Conservation (phyloP, 2,113 vertebrate genomes). For the Triplophysa dalaica region DNA sequence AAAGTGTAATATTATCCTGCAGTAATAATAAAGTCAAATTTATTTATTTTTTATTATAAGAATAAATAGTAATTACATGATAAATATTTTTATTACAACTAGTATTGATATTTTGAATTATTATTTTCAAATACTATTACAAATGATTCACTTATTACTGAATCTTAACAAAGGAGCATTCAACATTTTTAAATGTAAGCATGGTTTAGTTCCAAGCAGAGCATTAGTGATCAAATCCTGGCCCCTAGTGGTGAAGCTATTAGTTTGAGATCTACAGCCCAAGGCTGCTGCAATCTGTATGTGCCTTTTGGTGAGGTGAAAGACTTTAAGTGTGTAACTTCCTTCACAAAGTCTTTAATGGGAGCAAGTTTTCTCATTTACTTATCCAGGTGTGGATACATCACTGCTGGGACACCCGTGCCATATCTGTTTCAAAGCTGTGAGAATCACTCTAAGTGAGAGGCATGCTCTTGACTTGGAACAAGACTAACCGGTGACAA, state of each 20-base stretch:
- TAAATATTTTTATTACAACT: background rate
- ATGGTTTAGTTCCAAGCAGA: conserved; percentile 29
- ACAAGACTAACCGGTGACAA: conserved; percentile 21
- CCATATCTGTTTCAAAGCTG: conserved; percentile 28
- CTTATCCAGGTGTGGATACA: conserved; percentile 47
- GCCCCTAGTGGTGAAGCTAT: conserved; percentile 74
- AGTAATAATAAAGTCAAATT: background rate
- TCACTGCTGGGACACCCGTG: conserved; percentile 39
- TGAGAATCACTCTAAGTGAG: conserved; percentile 12
- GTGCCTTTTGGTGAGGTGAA: conserved; percentile 43
- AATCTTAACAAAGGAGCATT: conserved; percentile 5
- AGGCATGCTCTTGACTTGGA: conserved; percentile 25
- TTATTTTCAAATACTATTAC: conserved; percentile 7
- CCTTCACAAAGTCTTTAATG: conserved; percentile 50
- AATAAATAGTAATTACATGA: background rate
- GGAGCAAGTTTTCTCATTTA: conserved; percentile 43
- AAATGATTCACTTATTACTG: background rate
- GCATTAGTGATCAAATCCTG: conserved; percentile 74
- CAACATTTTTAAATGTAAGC: conserved; percentile 11
- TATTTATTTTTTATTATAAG: background rate
- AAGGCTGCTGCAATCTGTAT: conserved; percentile 5
- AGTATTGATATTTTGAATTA: background rate
- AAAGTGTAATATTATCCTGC: background rate
- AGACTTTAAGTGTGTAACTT: conserved; percentile 48
- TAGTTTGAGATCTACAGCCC: background rate